Evolutionary conservation across 2,888 invertebrate species (phyloP).

Genomic region (Drosophila paranaensis): DNA sequence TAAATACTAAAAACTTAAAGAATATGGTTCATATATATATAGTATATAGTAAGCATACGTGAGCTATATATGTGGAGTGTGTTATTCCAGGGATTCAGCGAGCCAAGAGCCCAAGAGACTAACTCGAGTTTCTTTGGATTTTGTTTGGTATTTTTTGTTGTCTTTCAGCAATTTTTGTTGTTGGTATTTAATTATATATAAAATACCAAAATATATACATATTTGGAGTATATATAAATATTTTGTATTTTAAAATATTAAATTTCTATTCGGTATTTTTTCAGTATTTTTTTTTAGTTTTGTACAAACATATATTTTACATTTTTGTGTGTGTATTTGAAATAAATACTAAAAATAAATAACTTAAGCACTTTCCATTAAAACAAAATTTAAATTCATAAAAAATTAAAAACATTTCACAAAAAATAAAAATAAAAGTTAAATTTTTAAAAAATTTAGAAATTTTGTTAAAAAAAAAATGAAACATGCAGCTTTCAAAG

Average conservation of each 20-base stretch:
- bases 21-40: slow-evolving; percentile 10
- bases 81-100: slow-evolving; percentile 7
- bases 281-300: slow-evolving; percentile 29
- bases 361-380: neutral
- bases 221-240: slow-evolving; percentile 1
- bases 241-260: neutral
- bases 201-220: neutral
- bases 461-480: slow-evolving; percentile 11
- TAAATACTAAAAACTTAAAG: slow-evolving; percentile 31
- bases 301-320: slow-evolving; percentile 70
- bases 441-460: slow-evolving; percentile 3
- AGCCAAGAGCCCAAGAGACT: slow-evolving; percentile 21
- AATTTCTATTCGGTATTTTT: neutral
- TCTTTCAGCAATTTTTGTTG: slow-evolving; percentile 3
- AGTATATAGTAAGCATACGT: slow-evolving; percentile 25
- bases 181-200: neutral
- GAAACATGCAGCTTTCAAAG: slow-evolving; percentile 50
- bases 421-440: slow-evolving; percentile 32
- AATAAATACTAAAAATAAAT: neutral
- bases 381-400: slow-evolving; percentile 1
- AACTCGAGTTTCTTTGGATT: slow-evolving; percentile 14
- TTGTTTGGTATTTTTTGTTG: neutral
- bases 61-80: slow-evolving; percentile 6
- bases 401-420: neutral
- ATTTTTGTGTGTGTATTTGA: slow-evolving; percentile 73